A percentile compares a stretch with the other conserved stretches of the same genome.
These are phyloP conservation scores for Nomada fucata DNA, from an alignment of 2,888 invertebrate genomes.

Conservation along the genomic window DNA sequence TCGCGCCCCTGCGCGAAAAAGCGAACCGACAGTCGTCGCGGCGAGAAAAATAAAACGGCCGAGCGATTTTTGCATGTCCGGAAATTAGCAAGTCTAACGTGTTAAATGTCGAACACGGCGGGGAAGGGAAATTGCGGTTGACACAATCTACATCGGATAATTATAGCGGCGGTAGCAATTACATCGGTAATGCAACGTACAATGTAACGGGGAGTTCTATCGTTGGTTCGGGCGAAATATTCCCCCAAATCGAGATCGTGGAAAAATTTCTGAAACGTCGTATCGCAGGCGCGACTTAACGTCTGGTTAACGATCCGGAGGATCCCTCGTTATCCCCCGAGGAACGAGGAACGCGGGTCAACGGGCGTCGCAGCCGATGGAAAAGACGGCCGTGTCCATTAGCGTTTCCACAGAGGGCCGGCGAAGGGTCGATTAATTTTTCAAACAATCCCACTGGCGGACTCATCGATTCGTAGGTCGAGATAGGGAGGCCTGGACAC, in stretches of 20 bases:
- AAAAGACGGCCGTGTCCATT: slow-evolving; percentile 68
- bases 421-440: slow-evolving; percentile 76
- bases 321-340: slow-evolving; percentile 28
- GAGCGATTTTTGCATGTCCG: slow-evolving; percentile 10
- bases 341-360: slow-evolving; percentile 17
- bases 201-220: no score
- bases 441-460: slow-evolving; percentile 71
- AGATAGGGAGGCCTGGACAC: slow-evolving; percentile 68
- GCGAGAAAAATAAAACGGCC: slow-evolving; percentile 30
- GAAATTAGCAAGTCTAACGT: slow-evolving; percentile 3
- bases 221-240: no score
- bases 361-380: slow-evolving; percentile 64
- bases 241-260: no score
- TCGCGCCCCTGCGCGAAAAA: not conserved
- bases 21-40: not conserved
- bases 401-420: slow-evolving; percentile 72
- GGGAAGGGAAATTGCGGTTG: no score
- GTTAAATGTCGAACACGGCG: no score
- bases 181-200: no score
- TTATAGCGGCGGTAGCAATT: no score
- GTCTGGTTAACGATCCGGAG: not conserved
- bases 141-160: no score
- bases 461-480: slow-evolving; percentile 69
- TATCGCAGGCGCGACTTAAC: not conserved
- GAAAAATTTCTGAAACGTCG: no score